These are phyloP conservation scores for Dicentrarchus labrax DNA, from an alignment of 2,113 vertebrate species.

Conservation along the genomic window DNA sequence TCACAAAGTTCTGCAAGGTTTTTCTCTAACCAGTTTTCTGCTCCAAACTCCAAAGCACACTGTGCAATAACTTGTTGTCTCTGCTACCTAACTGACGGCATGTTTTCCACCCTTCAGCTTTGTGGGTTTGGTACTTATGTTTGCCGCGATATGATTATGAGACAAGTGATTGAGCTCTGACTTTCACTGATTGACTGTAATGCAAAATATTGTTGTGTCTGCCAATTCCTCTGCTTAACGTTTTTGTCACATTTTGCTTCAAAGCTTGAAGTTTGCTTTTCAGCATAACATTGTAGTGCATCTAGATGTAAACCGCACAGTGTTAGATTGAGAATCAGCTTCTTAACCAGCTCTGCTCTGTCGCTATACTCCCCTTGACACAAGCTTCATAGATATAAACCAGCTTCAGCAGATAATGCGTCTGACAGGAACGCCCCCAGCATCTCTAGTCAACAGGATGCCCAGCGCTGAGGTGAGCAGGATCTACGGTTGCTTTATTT, in stretches of 20 bases:
- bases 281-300: conserved; percentile 33
- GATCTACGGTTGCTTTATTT: conserved; percentile 36
- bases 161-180: conserved; percentile 35
- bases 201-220: conserved; percentile 28
- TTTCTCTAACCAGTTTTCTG: conserved; percentile 52
- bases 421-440: conserved; percentile 98
- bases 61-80: conserved; percentile 36
- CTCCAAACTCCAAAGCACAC: conserved; percentile 27
- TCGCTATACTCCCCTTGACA: conserved; percentile 95
- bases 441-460: conserved; percentile 99
- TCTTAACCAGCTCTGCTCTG: conserved; percentile 78
- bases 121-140: conserved; percentile 28
- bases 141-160: conserved; percentile 28
- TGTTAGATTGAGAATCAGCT: conserved; percentile 56
- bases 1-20: conserved; percentile 83
- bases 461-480: conserved; percentile 99
- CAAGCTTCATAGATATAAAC: conserved; percentile 98
- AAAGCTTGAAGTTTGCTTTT: conserved; percentile 52
- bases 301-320: neutral
- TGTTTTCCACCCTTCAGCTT: conserved; percentile 61
- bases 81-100: conserved; percentile 63
- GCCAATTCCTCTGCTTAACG: neutral
- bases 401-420: conserved; percentile 99
- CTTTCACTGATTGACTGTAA: conserved; percentile 35
- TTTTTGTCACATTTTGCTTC: conserved; percentile 41